Percentiles rank a stretch among this genome's conserved stretches.
Conservation (phyloP, 2,888 invertebrate species). For the Coleophora deauratella region DNA sequence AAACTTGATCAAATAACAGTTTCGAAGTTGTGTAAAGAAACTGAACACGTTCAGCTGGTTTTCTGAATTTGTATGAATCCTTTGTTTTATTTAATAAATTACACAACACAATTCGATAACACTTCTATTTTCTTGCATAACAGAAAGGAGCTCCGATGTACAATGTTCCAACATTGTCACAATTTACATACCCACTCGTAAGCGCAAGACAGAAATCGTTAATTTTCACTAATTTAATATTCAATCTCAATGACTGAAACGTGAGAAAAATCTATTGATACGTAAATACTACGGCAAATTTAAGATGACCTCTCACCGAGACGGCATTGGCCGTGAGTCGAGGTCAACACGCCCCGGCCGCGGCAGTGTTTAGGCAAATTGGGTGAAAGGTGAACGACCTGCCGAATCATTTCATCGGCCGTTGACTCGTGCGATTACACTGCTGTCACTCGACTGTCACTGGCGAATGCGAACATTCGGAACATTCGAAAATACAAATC, state of each 20-base stretch:
- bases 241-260: background rate
- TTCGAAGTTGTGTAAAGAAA: too few species aligned
- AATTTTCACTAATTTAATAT: conserved; percentile 3
- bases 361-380: conserved; percentile 48
- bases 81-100: too few species aligned
- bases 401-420: conserved; percentile 51
- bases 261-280: conserved; percentile 6
- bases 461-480: conserved; percentile 47
- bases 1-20: too few species aligned
- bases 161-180: too few species aligned
- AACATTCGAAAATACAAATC: conserved; percentile 20
- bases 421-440: conserved; percentile 50
- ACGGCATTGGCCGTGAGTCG: conserved; percentile 21
- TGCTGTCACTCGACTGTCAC: conserved; percentile 39
- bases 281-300: conserved; percentile 24
- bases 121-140: too few species aligned
- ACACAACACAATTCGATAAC: too few species aligned
- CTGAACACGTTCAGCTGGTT: too few species aligned
- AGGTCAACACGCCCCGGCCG: conserved; percentile 34
- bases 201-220: background rate
- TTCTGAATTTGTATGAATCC: too few species aligned
- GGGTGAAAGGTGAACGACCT: conserved; percentile 60
- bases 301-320: background rate
- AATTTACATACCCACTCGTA: too few species aligned
- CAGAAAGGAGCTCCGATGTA: too few species aligned